Evolutionary conservation across 2,113 vertebrate species (phyloP).

Genomic region (Mola mola): DNA sequence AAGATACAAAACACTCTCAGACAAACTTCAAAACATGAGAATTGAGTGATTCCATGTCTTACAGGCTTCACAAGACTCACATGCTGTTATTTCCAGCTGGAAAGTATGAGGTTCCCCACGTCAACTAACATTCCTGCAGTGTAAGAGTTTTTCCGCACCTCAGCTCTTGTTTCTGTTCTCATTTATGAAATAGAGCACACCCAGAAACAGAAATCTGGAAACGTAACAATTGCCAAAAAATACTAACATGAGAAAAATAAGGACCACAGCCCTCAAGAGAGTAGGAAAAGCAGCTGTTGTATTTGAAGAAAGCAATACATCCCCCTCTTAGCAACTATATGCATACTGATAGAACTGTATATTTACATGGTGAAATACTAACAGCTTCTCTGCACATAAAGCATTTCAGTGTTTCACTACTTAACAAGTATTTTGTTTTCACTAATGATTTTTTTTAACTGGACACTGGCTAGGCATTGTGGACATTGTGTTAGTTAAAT

Average conservation of each 20-base stretch:
- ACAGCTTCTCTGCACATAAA: background rate
- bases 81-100: conserved; percentile 58
- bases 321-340: conserved; percentile 5
- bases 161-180: conserved; percentile 51
- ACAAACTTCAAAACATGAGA: conserved; percentile 18
- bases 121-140: conserved; percentile 69
- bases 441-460: no score
- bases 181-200: conserved; percentile 54
- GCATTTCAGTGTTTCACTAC: no score
- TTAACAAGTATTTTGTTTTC: no score
- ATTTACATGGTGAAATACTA: conserved; percentile 36
- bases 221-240: conserved; percentile 37
- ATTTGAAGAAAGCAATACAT: conserved; percentile 20
- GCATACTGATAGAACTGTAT: conserved; percentile 4
- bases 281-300: conserved; percentile 31
- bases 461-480: no score
- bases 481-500: no score
- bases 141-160: conserved; percentile 62
- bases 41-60: conserved; percentile 27
- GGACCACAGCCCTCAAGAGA: conserved; percentile 5
- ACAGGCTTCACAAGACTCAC: conserved; percentile 27
- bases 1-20: conserved; percentile 27
- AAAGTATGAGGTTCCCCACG: conserved; percentile 53
- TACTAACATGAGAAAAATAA: conserved; percentile 38
- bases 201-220: conserved; percentile 63